Evolutionary conservation across 2,888 invertebrate genomes (phyloP).

Genomic region (Graphium colonna): DNA sequence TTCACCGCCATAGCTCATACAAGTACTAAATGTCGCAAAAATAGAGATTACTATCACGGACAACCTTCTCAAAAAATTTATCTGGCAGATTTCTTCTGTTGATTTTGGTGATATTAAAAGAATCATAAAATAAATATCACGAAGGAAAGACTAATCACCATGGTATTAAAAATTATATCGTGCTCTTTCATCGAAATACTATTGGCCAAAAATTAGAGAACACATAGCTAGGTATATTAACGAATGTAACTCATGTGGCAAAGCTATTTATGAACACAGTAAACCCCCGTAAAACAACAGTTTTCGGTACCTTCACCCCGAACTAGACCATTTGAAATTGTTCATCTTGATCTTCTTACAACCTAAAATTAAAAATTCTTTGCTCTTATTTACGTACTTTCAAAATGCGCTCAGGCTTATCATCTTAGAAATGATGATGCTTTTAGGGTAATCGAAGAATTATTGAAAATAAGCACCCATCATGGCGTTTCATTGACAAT

Average conservation of each 20-base stretch:
- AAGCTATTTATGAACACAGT: slow-evolving; percentile 21
- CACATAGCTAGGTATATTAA: slow-evolving; percentile 32
- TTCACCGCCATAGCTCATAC: neutral
- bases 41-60: neutral
- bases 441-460: slow-evolving; percentile 12
- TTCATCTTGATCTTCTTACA: slow-evolving; percentile 19
- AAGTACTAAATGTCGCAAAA: neutral
- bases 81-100: neutral
- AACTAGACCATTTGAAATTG: slow-evolving; percentile 21
- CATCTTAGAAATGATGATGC: slow-evolving; percentile 1
- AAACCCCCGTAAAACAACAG: slow-evolving; percentile 25
- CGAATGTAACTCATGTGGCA: slow-evolving; percentile 10
- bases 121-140: slow-evolving; percentile 5
- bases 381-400: slow-evolving; percentile 19
- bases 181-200: slow-evolving; percentile 29
- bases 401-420: slow-evolving; percentile 21
- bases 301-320: slow-evolving; percentile 27
- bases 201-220: slow-evolving; percentile 35
- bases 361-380: slow-evolving; percentile 26
- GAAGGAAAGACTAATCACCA: slow-evolving; percentile 35
- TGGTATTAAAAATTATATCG: slow-evolving; percentile 32
- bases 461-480: slow-evolving; percentile 14
- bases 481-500: slow-evolving; percentile 13
- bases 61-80: neutral
- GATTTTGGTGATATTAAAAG: slow-evolving; percentile 1